Percentiles rank a stretch among this genome's conserved stretches.
Conservation (phyloP, 2,113 vertebrate genomes). For the Solea solea region DNA sequence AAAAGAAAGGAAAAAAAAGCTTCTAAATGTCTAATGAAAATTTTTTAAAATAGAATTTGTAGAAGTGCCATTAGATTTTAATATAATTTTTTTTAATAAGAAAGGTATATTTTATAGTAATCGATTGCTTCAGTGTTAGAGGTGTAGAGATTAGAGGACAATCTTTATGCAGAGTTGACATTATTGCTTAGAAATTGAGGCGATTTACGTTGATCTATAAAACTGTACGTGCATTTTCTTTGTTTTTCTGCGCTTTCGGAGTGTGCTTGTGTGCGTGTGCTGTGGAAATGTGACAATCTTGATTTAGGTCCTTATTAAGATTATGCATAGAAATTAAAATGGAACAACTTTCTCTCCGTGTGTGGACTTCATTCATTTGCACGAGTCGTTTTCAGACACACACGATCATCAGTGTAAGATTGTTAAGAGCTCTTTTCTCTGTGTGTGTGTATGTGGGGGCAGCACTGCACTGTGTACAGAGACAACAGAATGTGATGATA, state of each 20-base stretch:
- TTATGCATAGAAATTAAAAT: slow-evolving; percentile 83
- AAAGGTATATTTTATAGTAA: slow-evolving; percentile 86
- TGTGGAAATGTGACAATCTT: slow-evolving; percentile 88
- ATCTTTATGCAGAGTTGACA: slow-evolving; percentile 82
- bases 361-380: slow-evolving; percentile 66
- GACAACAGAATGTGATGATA: slow-evolving; percentile 75
- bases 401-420: not conserved
- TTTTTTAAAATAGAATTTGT: slow-evolving; percentile 84
- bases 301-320: slow-evolving; percentile 83
- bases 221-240: slow-evolving; percentile 75
- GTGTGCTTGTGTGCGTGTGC: slow-evolving; percentile 76
- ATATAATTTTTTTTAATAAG: slow-evolving; percentile 86
- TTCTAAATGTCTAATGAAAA: slow-evolving; percentile 76
- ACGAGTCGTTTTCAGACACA: too few relatives aligned
- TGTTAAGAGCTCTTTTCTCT: slow-evolving; percentile 38
- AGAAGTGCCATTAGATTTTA: slow-evolving; percentile 89
- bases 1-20: slow-evolving; percentile 61
- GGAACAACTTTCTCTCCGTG: slow-evolving; percentile 73
- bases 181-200: slow-evolving; percentile 78
- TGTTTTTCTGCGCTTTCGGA: slow-evolving; percentile 70
- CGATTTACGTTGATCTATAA: slow-evolving; percentile 75
- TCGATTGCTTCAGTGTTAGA: slow-evolving; percentile 81
- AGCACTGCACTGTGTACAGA: slow-evolving; percentile 74
- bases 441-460: slow-evolving; percentile 45
- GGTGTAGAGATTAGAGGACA: slow-evolving; percentile 84